A percentile compares a stretch with the other conserved stretches of the same genome.
Evolutionary conservation across 2,888 invertebrate species (phyloP).

Genomic region (Aleiodes testaceus): DNA sequence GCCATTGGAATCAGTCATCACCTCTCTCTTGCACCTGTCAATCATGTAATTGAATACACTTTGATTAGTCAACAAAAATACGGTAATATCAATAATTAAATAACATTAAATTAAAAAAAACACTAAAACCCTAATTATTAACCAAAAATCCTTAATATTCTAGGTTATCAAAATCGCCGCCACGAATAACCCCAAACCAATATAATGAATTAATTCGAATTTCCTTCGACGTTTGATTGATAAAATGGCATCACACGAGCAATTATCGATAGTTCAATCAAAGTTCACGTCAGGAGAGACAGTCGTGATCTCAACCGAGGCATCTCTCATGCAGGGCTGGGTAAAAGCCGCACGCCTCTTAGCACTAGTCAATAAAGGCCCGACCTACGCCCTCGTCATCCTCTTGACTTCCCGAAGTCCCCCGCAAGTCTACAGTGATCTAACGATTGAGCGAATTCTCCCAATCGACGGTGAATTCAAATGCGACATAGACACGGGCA

Average conservation of each 20-base stretch:
- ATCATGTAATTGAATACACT: slow-evolving; percentile 49
- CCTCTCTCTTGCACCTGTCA: slow-evolving; percentile 44
- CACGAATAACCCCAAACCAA: too few species aligned
- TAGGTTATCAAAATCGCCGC: too few species aligned
- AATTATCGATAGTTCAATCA: slow-evolving; percentile 74
- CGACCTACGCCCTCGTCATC: slow-evolving; percentile 76
- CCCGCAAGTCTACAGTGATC: slow-evolving; percentile 83
- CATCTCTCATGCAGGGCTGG: slow-evolving; percentile 74
- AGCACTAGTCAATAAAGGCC: slow-evolving; percentile 77
- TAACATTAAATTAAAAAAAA: too few species aligned
- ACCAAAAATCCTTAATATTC: too few species aligned
- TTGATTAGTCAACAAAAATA: slow-evolving; percentile 39
- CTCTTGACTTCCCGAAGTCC: slow-evolving; percentile 78
- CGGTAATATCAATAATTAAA: slow-evolving; percentile 24
- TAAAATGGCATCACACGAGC: slow-evolving; percentile 64
- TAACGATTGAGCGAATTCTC: slow-evolving; percentile 86
- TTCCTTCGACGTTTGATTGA: too few species aligned
- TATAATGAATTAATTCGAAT: too few species aligned
- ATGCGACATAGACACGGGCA: slow-evolving; percentile 80
- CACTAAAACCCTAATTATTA: too few species aligned
- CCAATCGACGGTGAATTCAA: slow-evolving; percentile 87
- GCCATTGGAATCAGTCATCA: too few species aligned
- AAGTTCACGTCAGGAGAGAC: slow-evolving; percentile 76
- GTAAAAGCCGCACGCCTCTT: slow-evolving; percentile 75
- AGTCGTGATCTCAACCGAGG: slow-evolving; percentile 74